Base-by-base conservation (phyloP, 1,140 invertebrate genomes). In the Oreohelix idahoensis region DNA sequence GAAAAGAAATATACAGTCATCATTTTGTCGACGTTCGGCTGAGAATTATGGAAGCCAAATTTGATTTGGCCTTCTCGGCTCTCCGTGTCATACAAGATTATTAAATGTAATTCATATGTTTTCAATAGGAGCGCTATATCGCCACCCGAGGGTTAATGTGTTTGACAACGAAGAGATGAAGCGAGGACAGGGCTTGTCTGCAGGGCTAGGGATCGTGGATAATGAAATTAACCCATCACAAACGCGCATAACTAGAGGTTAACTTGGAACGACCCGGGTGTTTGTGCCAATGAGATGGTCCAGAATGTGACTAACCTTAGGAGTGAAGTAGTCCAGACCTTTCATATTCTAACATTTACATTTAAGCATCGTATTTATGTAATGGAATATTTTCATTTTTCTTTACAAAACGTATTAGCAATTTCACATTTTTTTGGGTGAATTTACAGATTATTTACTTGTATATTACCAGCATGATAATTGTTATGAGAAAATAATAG, bases 51-150 rank as follows among this genome's bases (percentile, higher is more conserved):
- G 74, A 49, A n/a, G 45, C 74, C 42, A 76, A 76, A 76, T 76
- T 51, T 38, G 58, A 63, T 69, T 79, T 63, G 58, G 35, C 83
- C 51, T 73, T 76, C 39, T 77, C 80, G 66, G 51, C 71, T 70
- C 81, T 70, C 81, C 73, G 70, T 81, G 85, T 86, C 85, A 86
- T 84, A 86, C 85, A 84, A 84, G 85, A 84, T 86, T 86, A 86
- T 86, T 86, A 86, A 83, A 84, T 83, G 83, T 86, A 84, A 86
- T 86, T 86, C 85, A 86, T 86, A 86, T 84, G 85, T 86, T 86
- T 85, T 83, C 83, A 80, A 63, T 81, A 74, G 80, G 69, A 53
- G 75, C 23, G 74, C 80, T n/a, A n/a, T 79, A 79, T 79, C 53
- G 77, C 10, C 53, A 79, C 35, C 51, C 32, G 36, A 39, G 77